These are phyloP conservation scores for Frieseomelitta varia DNA, from an alignment of 1,140 invertebrate species.

Conservation along the genomic window DNA sequence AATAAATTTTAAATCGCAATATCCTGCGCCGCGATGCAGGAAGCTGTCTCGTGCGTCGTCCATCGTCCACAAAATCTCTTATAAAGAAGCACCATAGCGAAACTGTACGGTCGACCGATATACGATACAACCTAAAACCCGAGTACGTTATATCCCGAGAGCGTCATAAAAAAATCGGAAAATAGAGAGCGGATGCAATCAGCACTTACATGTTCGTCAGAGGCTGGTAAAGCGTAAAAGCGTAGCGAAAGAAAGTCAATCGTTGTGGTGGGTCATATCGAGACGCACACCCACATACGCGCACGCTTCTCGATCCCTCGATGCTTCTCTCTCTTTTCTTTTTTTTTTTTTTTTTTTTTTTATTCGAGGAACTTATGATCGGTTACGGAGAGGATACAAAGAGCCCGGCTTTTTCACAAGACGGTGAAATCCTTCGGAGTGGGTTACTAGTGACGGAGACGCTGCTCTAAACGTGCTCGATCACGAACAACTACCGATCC, in stretches of 20 bases:
- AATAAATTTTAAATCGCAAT: not conserved
- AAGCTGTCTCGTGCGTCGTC: not conserved
- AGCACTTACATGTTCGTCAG: slow-evolving; percentile 59
- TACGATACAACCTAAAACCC: not conserved
- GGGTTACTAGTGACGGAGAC: too few relatives aligned
- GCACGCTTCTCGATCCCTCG: slow-evolving; percentile 26
- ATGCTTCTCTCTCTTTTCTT: not conserved
- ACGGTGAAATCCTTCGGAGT: not conserved
- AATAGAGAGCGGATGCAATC: slow-evolving; percentile 30
- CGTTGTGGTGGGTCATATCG: slow-evolving; percentile 52
- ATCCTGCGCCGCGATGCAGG: not conserved
- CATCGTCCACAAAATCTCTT: not conserved
- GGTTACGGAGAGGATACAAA: not conserved
- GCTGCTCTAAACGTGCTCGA: not conserved
- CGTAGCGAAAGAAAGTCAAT: slow-evolving; percentile 39
- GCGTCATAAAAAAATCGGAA: not conserved
- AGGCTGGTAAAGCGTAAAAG: slow-evolving; percentile 30
- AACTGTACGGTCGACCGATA: not conserved
- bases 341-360: too few relatives aligned
- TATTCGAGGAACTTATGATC: not conserved
- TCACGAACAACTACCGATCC: not conserved
- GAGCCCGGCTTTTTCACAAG: not conserved
- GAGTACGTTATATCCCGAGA: not conserved
- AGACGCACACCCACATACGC: slow-evolving; percentile 32
- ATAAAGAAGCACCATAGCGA: not conserved